These are phyloP conservation scores for Xenopus laevis DNA, from an alignment of 2,113 vertebrate genomes.

Conservation along the genomic window DNA sequence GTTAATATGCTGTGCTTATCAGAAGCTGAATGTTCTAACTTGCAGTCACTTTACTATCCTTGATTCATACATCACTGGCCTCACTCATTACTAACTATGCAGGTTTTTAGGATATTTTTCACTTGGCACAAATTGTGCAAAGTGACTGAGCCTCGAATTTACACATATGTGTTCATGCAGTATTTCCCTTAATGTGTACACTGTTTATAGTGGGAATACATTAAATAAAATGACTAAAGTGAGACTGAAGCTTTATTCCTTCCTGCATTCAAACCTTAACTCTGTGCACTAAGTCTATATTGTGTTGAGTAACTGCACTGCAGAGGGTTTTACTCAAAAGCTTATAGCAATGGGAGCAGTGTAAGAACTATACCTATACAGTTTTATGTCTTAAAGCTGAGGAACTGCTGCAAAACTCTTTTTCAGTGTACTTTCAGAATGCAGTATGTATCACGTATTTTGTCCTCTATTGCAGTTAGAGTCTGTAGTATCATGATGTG, in stretches of 20 bases:
- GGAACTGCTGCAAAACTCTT: conserved; percentile 59
- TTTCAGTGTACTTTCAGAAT: conserved; percentile 66
- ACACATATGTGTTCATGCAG: not conserved
- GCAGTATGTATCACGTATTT: conserved; percentile 49
- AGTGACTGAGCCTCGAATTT: not conserved
- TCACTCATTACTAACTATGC: not conserved
- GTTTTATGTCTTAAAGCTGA: conserved; percentile 64
- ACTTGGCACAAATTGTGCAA: no score
- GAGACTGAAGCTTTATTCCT: conserved; percentile 53
- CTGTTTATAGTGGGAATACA: not conserved
- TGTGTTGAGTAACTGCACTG: conserved; percentile 69
- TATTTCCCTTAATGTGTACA: not conserved
- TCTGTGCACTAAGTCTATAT: conserved; percentile 74
- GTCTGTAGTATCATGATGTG: conserved; percentile 64
- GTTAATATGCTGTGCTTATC: conserved; percentile 1
- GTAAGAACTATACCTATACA: conserved; percentile 41
- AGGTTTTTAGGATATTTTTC: not conserved
- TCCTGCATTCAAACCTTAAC: conserved; percentile 65
- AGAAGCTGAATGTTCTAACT: conserved; percentile 8
- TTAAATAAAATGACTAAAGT: conserved; percentile 6
- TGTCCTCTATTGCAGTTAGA: conserved; percentile 63
- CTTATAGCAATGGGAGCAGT: conserved; percentile 64
- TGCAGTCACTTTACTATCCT: conserved; percentile 6
- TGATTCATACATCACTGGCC: not conserved
- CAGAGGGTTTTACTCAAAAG: conserved; percentile 66